Evolutionary conservation across 2,797 vertebrate genomes (phyloP).

Genomic region (Tarsius wallacei): DNA sequence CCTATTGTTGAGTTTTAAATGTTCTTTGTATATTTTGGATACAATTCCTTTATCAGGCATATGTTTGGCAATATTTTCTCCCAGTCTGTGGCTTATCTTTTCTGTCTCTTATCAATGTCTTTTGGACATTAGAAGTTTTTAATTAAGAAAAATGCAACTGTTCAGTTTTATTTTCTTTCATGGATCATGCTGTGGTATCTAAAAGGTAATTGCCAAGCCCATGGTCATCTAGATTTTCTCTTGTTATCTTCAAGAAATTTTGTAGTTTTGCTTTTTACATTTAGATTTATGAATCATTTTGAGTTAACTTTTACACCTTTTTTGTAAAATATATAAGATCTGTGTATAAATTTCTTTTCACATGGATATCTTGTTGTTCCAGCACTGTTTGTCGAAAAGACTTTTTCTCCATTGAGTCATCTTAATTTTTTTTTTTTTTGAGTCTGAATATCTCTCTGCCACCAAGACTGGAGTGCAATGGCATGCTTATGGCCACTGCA

Average conservation of each 20-base stretch:
- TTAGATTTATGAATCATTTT: not conserved
- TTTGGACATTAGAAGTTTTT: conserved; percentile 1
- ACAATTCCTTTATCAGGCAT: not conserved
- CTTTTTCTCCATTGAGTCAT: not conserved
- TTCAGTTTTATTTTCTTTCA: not conserved
- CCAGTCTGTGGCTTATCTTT: not conserved
- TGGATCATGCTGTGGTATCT: not conserved
- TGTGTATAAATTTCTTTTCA: not conserved
- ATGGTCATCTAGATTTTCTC: not conserved
- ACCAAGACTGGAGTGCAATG: no score
- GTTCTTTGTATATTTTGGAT: not conserved
- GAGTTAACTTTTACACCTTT: not conserved
- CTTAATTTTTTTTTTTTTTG: no score
- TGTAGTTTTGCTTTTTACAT: not conserved
- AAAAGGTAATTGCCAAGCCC: not conserved
- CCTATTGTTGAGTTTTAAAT: not conserved
- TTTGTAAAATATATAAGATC: not conserved
- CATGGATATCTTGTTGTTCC: not conserved
- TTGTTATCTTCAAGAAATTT: not conserved
- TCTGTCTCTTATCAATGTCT: not conserved
- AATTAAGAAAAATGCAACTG: not conserved
- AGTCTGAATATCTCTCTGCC: no score
- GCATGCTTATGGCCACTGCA: no score
- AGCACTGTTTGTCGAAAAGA: conserved; percentile 8
- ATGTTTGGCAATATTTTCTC: not conserved